These are phyloP conservation scores for Noctua janthe DNA, from an alignment of 2,888 invertebrate species.

Conservation along the genomic window DNA sequence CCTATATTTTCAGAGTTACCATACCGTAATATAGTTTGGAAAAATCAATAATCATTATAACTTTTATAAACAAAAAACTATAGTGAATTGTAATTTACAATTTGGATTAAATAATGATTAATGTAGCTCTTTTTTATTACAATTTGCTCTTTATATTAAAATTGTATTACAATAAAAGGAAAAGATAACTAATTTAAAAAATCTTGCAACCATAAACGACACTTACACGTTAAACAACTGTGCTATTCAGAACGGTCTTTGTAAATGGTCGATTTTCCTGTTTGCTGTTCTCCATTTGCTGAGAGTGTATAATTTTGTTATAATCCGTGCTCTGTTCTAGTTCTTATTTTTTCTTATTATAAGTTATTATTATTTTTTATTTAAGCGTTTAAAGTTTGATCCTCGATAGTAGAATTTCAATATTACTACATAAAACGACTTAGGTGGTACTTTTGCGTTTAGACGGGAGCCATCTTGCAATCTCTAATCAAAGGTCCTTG, in stretches of 20 bases:
- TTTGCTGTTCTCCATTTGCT: constrained; percentile 88
- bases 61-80: constrained; percentile 40
- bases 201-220: constrained; percentile 58
- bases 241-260: constrained; percentile 81
- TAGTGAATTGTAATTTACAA: constrained; percentile 19
- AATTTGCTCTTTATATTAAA: constrained; percentile 3
- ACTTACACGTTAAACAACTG: constrained; percentile 57
- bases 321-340: constrained; percentile 84
- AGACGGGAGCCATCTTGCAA: constrained; percentile 96
- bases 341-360: constrained; percentile 86
- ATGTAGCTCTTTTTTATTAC: constrained; percentile 9
- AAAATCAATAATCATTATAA: constrained; percentile 59
- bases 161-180: background rate
- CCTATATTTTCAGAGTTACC: constrained; percentile 78
- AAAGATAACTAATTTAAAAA: constrained; percentile 52
- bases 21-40: constrained; percentile 48
- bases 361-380: constrained; percentile 87
- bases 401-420: constrained; percentile 77
- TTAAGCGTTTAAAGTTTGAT: constrained; percentile 82
- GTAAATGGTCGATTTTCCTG: constrained; percentile 90
- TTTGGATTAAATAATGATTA: constrained; percentile 11
- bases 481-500: constrained; percentile 96
- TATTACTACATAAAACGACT: constrained; percentile 91
- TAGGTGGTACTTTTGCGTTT: constrained; percentile 94
- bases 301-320: constrained; percentile 86